A percentile compares a stretch with the other conserved stretches of the same genome.
Evolutionary conservation across 2,888 invertebrate genomes (phyloP).

Genomic region (Ophonus ardosiacus): DNA sequence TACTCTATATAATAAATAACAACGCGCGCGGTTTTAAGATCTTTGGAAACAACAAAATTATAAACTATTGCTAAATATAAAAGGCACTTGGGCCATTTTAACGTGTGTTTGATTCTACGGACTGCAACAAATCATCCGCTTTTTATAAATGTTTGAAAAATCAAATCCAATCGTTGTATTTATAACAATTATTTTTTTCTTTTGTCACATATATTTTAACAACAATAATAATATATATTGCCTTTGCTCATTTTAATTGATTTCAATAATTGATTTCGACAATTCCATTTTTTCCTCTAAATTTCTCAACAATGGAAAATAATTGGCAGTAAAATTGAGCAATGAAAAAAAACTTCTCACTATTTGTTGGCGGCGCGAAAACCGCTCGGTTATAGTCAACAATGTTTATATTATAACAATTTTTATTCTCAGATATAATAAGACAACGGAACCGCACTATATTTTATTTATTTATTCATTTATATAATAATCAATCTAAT

Average conservation of each 20-base stretch:
- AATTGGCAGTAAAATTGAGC: slow-evolving; percentile 60
- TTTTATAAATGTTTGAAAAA: slow-evolving; percentile 9
- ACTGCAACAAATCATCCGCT: slow-evolving; percentile 42
- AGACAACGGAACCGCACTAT: slow-evolving; percentile 31
- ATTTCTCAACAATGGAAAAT: slow-evolving; percentile 54
- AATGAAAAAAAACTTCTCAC: slow-evolving; percentile 56
- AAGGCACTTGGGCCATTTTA: slow-evolving; percentile 59
- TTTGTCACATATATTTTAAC: background rate
- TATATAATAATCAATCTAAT: no score
- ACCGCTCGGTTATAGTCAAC: slow-evolving; percentile 22
- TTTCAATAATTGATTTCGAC: slow-evolving; percentile 58
- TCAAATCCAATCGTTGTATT: slow-evolving; percentile 25
- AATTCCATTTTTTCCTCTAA: slow-evolving; percentile 12
- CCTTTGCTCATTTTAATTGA: slow-evolving; percentile 47
- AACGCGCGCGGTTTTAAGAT: slow-evolving; percentile 55
- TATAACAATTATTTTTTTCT: background rate
- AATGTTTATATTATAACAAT: slow-evolving; percentile 54
- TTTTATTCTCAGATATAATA: slow-evolving; percentile 34
- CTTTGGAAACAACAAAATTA: slow-evolving; percentile 58
- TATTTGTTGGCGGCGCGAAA: slow-evolving; percentile 26
- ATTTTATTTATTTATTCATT: no score
- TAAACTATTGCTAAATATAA: slow-evolving; percentile 61
- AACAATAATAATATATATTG: slow-evolving; percentile 46
- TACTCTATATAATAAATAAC: slow-evolving; percentile 59
- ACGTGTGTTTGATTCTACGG: slow-evolving; percentile 39